These are phyloP conservation scores for Steromphala cineraria DNA, from an alignment of 2,888 invertebrate genomes.

Conservation along the genomic window DNA sequence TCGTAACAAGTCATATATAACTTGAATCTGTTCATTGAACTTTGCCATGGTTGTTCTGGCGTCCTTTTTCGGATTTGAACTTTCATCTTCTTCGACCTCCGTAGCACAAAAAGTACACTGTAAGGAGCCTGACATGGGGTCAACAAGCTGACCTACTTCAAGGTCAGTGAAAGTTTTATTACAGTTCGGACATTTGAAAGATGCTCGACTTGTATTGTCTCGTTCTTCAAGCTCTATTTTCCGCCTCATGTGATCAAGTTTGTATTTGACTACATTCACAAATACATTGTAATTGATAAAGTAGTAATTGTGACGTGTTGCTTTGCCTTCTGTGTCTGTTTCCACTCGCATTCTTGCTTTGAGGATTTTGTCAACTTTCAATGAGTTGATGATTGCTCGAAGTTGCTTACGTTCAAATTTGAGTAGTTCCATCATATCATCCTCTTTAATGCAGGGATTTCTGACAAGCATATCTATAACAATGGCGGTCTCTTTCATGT, in stretches of 20 bases:
- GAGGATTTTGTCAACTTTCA: conserved; percentile 92
- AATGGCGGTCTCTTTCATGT: conserved; percentile 93
- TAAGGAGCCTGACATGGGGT: conserved; percentile 62
- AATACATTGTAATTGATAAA: conserved; percentile 93
- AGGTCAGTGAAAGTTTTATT: conserved; percentile 95
- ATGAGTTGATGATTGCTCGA: conserved; percentile 84
- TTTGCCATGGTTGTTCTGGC: conserved; percentile 88
- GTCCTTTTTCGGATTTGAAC: conserved; percentile 94
- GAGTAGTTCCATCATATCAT: conserved; percentile 85
- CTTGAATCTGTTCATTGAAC: conserved; percentile 94
- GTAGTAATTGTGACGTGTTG: conserved; percentile 96
- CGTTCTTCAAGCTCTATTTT: conserved; percentile 96
- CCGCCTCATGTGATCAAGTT: conserved; percentile 95
- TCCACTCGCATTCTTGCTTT: conserved; percentile 89
- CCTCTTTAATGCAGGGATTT: conserved; percentile 87
- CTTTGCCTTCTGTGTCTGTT: conserved; percentile 94
- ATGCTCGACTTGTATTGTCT: conserved; percentile 94
- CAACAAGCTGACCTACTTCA: conserved; percentile 80
- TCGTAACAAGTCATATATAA: conserved; percentile 90
- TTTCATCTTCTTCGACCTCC: conserved; percentile 94
- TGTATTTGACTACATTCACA: conserved; percentile 98
- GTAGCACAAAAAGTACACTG: conserved; percentile 88
- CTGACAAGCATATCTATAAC: conserved; percentile 96
- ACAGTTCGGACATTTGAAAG: conserved; percentile 94
- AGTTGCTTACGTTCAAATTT: conserved; percentile 95